These are phyloP conservation scores for Acleris cristana DNA, from an alignment of 2,888 invertebrate species.

Conservation along the genomic window DNA sequence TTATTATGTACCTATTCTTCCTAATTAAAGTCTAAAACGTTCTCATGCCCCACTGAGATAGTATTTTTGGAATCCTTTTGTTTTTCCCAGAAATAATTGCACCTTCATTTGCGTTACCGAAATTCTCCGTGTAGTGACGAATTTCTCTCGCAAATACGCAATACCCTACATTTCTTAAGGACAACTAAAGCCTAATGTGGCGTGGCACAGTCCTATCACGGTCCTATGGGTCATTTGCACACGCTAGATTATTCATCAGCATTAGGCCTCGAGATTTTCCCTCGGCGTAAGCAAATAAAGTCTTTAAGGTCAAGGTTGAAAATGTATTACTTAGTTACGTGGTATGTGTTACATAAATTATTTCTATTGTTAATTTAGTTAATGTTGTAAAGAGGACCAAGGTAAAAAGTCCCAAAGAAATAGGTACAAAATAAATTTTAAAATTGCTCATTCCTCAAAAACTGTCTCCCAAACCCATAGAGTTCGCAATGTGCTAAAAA, in stretches of 20 bases:
- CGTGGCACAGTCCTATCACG: slow-evolving; percentile 19
- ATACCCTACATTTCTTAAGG: slow-evolving; percentile 14
- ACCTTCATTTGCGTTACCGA: not conserved
- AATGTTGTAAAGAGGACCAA: too few species aligned
- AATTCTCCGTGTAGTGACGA: not conserved
- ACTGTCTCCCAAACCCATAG: too few species aligned
- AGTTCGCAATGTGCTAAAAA: too few species aligned
- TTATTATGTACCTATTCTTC: too few species aligned
- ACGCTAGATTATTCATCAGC: slow-evolving; percentile 34
- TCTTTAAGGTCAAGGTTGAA: slow-evolving; percentile 17
- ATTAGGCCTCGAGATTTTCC: slow-evolving; percentile 32
- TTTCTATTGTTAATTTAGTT: not conserved
- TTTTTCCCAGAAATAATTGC: too few species aligned
- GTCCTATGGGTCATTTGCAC: slow-evolving; percentile 26
- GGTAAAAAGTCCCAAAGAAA: too few species aligned
- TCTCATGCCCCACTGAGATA: too few species aligned
- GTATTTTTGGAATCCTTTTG: too few species aligned
- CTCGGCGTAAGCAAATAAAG: slow-evolving; percentile 13
- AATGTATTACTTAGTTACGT: slow-evolving; percentile 7
- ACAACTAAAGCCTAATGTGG: slow-evolving; percentile 27
- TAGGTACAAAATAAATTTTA: too few species aligned
- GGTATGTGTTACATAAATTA: slow-evolving; percentile 11
- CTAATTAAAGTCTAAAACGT: too few species aligned
- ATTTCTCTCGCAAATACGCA: not conserved
- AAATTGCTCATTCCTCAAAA: too few species aligned